Conservation (phyloP, 2,888 invertebrate species). For the Eupithecia insigniata region DNA sequence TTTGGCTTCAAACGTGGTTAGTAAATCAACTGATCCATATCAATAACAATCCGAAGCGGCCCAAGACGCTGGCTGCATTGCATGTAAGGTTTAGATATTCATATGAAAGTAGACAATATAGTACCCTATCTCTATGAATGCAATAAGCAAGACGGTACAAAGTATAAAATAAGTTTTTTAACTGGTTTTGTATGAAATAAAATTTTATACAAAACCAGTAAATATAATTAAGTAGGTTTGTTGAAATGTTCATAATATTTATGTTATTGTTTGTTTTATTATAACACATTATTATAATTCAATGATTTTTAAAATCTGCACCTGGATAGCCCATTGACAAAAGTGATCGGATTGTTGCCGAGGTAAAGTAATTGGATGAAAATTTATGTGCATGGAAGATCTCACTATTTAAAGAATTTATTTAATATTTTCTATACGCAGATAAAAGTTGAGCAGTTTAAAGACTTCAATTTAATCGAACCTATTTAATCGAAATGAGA, state of each 20-base stretch:
- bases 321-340: constrained; percentile 92
- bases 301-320: constrained; percentile 73
- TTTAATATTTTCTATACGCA: background rate
- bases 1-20: background rate
- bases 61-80: background rate
- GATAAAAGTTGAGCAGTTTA: background rate
- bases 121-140: background rate
- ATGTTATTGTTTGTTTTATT: background rate
- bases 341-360: constrained; percentile 96
- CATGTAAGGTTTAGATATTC: background rate
- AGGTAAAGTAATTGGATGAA: constrained; percentile 88
- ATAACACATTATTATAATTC: constrained; percentile 40
- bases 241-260: background rate
- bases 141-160: background rate
- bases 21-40: background rate
- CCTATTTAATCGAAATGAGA: background rate
- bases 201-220: too few species aligned
- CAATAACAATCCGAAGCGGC: background rate
- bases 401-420: background rate
- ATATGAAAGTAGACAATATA: background rate
- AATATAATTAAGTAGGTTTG: background rate
- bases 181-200: background rate
- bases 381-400: constrained; percentile 16
- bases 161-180: background rate
- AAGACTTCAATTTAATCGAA: background rate